phyloP scores from a whole-genome alignment of 2,113 vertebrate species.

The Tragelaphus buxtoni region DNA sequence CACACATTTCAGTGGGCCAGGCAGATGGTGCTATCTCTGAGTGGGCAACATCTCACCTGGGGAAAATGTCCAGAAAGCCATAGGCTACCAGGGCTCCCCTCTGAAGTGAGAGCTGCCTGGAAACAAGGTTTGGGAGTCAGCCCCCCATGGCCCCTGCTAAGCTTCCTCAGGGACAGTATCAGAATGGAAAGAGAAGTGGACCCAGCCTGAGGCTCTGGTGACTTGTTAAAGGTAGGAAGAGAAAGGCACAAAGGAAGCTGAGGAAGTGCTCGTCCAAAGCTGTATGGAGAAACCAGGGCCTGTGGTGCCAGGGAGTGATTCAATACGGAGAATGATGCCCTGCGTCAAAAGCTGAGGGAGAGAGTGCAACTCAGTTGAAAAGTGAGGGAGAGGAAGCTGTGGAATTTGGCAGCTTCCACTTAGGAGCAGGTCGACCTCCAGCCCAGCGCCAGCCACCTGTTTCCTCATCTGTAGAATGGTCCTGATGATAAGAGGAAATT shows the following conservation, averaged over 20 bases:
- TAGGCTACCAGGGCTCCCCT: neutral
- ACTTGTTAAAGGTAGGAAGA: neutral
- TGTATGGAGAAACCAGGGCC: neutral
- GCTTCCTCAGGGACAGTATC: neutral
- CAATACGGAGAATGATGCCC: neutral
- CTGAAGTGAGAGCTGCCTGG: neutral
- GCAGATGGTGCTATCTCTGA: neutral
- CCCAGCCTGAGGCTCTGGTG: neutral
- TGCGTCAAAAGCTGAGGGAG: neutral
- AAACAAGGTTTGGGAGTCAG: neutral
- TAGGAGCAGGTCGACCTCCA: neutral
- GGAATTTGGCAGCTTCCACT: neutral
- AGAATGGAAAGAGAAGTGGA: neutral
- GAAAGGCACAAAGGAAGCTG: neutral
- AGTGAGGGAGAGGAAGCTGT: neutral
- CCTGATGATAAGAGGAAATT: neutral
- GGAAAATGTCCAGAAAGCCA: neutral
- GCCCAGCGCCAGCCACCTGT: neutral
- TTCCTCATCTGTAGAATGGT: neutral
- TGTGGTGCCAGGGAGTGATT: neutral
- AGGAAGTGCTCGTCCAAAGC: neutral
- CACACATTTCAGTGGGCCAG: neutral
- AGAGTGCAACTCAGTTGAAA: neutral
- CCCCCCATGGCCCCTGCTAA: neutral
- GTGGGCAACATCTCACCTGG: neutral